These are phyloP conservation scores for Ceyx melanurus DNA, from an alignment of 2,113 vertebrate species.

Conservation along the genomic window DNA sequence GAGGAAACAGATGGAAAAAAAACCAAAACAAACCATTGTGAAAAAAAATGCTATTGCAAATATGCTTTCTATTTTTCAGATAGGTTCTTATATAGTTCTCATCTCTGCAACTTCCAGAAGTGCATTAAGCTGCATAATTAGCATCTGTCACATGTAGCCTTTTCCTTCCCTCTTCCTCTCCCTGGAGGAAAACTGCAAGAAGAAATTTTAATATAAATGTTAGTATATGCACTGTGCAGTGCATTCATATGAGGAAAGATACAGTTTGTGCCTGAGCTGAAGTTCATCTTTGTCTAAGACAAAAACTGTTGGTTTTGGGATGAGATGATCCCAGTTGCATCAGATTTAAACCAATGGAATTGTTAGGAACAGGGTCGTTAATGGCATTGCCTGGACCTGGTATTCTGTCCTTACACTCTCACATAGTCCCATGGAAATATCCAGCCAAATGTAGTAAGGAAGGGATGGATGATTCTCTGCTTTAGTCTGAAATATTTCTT, in stretches of 20 bases:
- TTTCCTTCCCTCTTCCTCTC: constrained; percentile 36
- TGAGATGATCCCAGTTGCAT: not conserved
- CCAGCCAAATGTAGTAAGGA: not conserved
- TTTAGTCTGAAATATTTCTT: not conserved
- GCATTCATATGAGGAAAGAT: not conserved
- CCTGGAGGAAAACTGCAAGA: constrained; percentile 32
- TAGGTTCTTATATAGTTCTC: not conserved
- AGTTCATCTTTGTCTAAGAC: not conserved
- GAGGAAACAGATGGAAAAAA: not conserved
- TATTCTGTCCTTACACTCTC: not conserved
- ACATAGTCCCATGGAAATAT: not conserved
- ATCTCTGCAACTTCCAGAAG: constrained; percentile 59
- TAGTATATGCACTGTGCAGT: not conserved
- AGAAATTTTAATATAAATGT: constrained; percentile 45
- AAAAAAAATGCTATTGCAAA: not conserved
- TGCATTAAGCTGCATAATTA: constrained; percentile 65
- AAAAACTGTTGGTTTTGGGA: not conserved
- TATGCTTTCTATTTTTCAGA: not conserved
- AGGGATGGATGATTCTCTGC: not conserved
- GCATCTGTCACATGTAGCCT: constrained; percentile 63
- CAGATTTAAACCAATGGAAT: not conserved
- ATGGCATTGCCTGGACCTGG: not conserved
- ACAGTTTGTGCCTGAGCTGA: not conserved
- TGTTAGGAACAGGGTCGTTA: not conserved
- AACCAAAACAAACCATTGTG: not conserved